Evolutionary conservation across 2,797 vertebrate species (phyloP).

Genomic region (Cuniculus paca): DNA sequence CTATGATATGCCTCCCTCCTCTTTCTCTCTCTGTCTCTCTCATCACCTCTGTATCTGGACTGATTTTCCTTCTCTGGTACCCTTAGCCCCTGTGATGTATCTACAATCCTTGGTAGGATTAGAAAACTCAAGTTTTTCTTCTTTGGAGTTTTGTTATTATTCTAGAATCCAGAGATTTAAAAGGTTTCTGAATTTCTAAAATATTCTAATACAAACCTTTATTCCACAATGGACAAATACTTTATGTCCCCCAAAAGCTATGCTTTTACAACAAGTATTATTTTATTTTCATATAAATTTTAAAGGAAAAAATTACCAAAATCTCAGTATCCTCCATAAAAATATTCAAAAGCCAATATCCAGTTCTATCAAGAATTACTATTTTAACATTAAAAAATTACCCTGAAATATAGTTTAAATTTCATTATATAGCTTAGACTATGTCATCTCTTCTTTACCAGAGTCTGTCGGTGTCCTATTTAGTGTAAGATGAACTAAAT

Average conservation of each 20-base stretch:
- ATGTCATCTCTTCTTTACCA: conserved; percentile 15
- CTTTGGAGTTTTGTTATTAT: neutral
- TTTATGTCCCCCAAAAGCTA: conserved; percentile 18
- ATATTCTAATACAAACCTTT: conserved; percentile 28
- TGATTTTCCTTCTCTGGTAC: conserved; percentile 15
- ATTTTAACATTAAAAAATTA: conserved; percentile 64
- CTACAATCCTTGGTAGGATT: neutral
- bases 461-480: neutral
- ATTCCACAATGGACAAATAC: neutral
- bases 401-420: conserved; percentile 44
- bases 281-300: conserved; percentile 53
- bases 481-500: conserved; percentile 51
- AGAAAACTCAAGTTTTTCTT: neutral
- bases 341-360: conserved; percentile 32
- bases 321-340: neutral
- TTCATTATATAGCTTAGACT: conserved; percentile 4
- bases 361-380: conserved; percentile 29
- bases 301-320: conserved; percentile 11
- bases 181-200: conserved; percentile 31
- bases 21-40: neutral
- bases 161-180: neutral
- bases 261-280: neutral
- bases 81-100: accelerated
- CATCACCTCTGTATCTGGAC: neutral
- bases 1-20: neutral